Evolutionary conservation across 1,140 invertebrate species (phyloP).

Genomic region (Papilio polytes): DNA sequence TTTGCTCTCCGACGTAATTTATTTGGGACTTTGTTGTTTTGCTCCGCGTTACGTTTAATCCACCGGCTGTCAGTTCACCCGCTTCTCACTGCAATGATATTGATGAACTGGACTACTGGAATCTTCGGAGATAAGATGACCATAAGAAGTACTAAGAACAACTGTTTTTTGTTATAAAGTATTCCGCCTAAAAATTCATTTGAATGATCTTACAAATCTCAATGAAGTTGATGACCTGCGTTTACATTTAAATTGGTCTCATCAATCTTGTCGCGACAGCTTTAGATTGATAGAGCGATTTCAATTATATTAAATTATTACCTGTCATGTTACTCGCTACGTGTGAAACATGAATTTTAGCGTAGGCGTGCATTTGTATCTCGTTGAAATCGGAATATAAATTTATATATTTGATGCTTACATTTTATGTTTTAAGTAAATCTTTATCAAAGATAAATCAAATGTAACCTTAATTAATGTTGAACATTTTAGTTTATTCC

Average conservation of each 20-base stretch:
- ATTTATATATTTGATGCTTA: not conserved
- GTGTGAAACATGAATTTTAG: not conserved
- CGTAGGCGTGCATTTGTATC: not conserved
- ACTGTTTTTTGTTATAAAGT: not conserved
- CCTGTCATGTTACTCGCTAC: constrained; percentile 9
- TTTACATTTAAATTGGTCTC: not conserved
- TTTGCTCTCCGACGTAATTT: constrained; percentile 73
- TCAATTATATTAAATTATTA: constrained; percentile 12
- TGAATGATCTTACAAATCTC: not conserved
- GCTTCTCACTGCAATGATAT: constrained; percentile 56
- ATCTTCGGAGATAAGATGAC: constrained; percentile 50
- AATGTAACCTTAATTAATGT: constrained; percentile 21
- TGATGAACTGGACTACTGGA: constrained; percentile 54
- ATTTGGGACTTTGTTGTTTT: constrained; percentile 77
- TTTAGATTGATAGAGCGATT: constrained; percentile 4
- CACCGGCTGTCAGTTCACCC: constrained; percentile 60
- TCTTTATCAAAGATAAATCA: not conserved
- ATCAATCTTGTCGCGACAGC: constrained; percentile 3
- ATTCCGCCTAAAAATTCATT: not conserved
- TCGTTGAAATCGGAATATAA: not conserved
- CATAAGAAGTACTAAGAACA: not conserved
- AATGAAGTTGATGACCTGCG: not conserved
- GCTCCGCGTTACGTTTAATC: constrained; percentile 71
- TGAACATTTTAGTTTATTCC: constrained; percentile 19
- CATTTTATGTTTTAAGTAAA: not conserved